Conservation (phyloP, 2,888 invertebrate genomes). For the Tupiocoris notatus region DNA sequence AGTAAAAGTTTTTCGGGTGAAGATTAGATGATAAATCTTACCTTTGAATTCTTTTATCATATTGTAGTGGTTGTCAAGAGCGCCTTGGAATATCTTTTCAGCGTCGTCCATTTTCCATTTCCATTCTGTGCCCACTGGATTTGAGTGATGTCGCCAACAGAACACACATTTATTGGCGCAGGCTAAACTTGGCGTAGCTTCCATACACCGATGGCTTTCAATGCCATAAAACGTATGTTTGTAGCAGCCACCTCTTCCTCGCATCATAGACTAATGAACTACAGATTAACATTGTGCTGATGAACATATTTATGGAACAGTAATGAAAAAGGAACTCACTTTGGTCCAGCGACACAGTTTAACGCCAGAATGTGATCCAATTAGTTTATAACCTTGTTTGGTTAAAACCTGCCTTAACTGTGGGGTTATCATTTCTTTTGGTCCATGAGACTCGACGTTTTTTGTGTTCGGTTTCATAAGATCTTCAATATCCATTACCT, state of each 20-base stretch:
- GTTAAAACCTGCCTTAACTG: slow-evolving; percentile 56
- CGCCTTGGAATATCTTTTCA: slow-evolving; percentile 57
- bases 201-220: slow-evolving; percentile 62
- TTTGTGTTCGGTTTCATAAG: slow-evolving; percentile 52
- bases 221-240: slow-evolving; percentile 64
- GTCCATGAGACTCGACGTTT: slow-evolving; percentile 48
- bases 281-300: not conserved
- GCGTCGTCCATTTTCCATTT: slow-evolving; percentile 61
- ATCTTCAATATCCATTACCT: slow-evolving; percentile 58
- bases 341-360: slow-evolving; percentile 64
- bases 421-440: slow-evolving; percentile 59
- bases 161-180: slow-evolving; percentile 64
- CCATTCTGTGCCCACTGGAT: slow-evolving; percentile 63
- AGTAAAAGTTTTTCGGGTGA: too few species aligned
- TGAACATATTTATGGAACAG: too few species aligned
- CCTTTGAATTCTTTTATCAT: slow-evolving; percentile 59
- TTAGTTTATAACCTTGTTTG: slow-evolving; percentile 61
- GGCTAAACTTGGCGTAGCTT: slow-evolving; percentile 61
- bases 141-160: slow-evolving; percentile 60
- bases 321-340: slow-evolving; percentile 50
- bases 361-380: slow-evolving; percentile 62
- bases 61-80: slow-evolving; percentile 57
- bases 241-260: slow-evolving; percentile 61
- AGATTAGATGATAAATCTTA: too few species aligned
- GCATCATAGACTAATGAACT: slow-evolving; percentile 55